Conservation (phyloP, 2,797 vertebrate species). For the Crocodylus rhombifer region DNA sequence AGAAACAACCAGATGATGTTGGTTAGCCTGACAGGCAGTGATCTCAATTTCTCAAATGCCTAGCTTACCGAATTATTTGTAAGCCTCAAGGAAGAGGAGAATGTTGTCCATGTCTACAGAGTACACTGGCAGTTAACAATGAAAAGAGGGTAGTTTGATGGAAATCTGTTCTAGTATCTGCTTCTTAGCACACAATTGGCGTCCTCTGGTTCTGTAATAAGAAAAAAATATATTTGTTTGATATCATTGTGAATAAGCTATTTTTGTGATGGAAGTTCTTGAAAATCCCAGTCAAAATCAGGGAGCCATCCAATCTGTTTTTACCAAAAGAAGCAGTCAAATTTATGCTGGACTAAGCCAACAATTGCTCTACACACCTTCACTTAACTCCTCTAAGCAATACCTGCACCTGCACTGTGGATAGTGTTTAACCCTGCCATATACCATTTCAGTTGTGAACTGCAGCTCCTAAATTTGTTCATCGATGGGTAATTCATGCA, state of each 20-base stretch:
- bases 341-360: neutral
- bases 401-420: neutral
- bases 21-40: neutral
- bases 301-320: fast-evolving
- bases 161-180: neutral
- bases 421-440: neutral
- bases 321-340: fast-evolving
- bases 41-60: neutral
- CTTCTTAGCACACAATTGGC: neutral
- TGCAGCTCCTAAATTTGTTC: neutral
- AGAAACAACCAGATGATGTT: neutral
- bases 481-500: neutral
- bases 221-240: neutral
- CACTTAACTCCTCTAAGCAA: neutral
- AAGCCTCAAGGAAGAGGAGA: neutral
- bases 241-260: neutral
- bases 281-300: neutral
- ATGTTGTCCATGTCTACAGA: too few species aligned
- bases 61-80: neutral
- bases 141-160: neutral
- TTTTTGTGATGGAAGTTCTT: neutral
- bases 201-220: neutral
- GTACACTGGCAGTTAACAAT: neutral
- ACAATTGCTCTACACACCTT: neutral
- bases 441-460: neutral